phyloP scores from a whole-genome alignment of 2,888 invertebrate species.

The Herminia tarsipennalis region DNA sequence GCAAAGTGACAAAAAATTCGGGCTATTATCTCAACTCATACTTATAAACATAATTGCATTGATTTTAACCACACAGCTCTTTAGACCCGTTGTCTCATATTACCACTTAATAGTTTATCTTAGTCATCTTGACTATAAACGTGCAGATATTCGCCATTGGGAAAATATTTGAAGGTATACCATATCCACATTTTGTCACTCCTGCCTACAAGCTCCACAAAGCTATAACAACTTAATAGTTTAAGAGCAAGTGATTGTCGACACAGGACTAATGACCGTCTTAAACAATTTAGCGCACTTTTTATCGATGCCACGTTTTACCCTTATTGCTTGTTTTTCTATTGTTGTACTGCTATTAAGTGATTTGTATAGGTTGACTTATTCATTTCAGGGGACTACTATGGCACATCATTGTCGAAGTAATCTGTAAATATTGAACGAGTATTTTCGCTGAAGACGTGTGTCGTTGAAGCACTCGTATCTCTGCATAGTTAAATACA shows the following conservation, averaged over 20 bases:
- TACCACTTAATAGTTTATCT: too few species aligned
- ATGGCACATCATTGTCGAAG: too few species aligned
- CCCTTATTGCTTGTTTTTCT: slow-evolving; percentile 47
- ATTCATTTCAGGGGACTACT: background rate
- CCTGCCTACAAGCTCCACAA: slow-evolving; percentile 45
- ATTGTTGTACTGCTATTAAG: slow-evolving; percentile 28
- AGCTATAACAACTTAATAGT: slow-evolving; percentile 79
- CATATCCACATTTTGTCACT: slow-evolving; percentile 41
- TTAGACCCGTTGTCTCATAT: too few species aligned
- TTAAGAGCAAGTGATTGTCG: slow-evolving; percentile 73
- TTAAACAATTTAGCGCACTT: slow-evolving; percentile 71
- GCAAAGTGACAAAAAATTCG: too few species aligned
- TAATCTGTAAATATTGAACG: background rate
- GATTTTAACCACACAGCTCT: too few species aligned
- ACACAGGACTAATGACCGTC: slow-evolving; percentile 69
- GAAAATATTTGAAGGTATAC: slow-evolving; percentile 10
- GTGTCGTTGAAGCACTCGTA: too few species aligned
- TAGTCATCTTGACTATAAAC: too few species aligned
- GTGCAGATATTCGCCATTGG: too few species aligned
- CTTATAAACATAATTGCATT: too few species aligned
- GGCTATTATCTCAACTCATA: too few species aligned
- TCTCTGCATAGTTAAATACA: too few species aligned
- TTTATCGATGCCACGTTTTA: slow-evolving; percentile 55
- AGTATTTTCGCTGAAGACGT: too few species aligned
- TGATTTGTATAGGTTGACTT: slow-evolving; percentile 24